These are phyloP conservation scores for Apogon talboti DNA, from an alignment of 2,797 vertebrate species.

Conservation along the genomic window DNA sequence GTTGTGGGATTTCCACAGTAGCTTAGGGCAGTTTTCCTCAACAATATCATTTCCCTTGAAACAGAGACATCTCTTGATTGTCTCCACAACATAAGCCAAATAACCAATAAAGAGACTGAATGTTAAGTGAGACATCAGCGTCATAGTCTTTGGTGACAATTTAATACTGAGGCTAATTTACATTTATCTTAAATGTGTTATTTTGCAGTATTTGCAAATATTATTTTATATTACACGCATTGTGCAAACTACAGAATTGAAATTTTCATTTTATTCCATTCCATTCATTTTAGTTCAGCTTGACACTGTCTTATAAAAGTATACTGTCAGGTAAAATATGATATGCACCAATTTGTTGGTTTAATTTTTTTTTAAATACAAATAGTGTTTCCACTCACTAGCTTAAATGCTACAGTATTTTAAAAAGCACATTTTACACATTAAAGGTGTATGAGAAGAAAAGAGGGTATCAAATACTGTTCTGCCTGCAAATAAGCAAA, in stretches of 20 bases:
- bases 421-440: not conserved
- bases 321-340: no score
- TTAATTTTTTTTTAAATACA: no score
- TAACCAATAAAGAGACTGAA: conserved; percentile 1
- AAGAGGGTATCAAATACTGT: not conserved
- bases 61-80: not conserved
- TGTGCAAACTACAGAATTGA: no score
- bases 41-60: conserved; percentile 29
- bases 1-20: conserved; percentile 17
- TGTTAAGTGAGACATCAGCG: not conserved
- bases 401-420: no score
- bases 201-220: no score
- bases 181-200: not conserved
- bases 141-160: not conserved
- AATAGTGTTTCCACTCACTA: not conserved
- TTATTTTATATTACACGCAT: no score
- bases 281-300: no score
- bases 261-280: no score
- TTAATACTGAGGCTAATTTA: not conserved
- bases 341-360: no score
- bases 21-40: conserved; percentile 26
- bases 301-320: no score
- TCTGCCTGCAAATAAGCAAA: not conserved
- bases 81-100: conserved; percentile 2
- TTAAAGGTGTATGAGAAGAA: not conserved